Conservation (phyloP, 2,888 invertebrate genomes). For the Pimpla rufipes region DNA sequence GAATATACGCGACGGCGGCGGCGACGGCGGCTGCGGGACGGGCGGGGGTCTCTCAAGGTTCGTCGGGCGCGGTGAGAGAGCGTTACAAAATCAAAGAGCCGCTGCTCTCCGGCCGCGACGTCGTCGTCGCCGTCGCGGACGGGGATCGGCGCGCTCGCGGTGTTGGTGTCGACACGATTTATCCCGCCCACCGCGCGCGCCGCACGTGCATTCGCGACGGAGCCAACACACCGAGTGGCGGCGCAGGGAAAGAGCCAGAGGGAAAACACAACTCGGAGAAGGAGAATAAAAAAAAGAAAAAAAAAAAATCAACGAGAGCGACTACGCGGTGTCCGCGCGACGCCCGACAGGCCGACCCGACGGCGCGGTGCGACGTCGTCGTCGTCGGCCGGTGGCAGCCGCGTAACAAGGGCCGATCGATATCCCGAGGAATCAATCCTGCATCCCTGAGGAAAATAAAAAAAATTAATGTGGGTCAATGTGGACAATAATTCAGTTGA, state of each 20-base stretch:
- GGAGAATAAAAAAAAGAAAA: slow-evolving; percentile 8
- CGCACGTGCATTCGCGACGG: slow-evolving; percentile 44
- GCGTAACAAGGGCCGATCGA: slow-evolving; percentile 27
- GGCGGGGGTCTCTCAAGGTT: slow-evolving; percentile 32
- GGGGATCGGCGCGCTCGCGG: slow-evolving; percentile 14
- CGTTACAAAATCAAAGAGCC: slow-evolving; percentile 50
- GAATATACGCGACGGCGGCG: slow-evolving; percentile 15
- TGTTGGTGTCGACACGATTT: slow-evolving; percentile 47
- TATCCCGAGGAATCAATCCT: slow-evolving; percentile 21
- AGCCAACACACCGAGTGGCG: slow-evolving; percentile 21
- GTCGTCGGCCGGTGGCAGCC: background rate
- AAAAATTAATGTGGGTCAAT: background rate
- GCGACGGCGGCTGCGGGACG: too few species aligned
- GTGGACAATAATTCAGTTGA: too few species aligned
- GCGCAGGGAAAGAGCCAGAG: background rate
- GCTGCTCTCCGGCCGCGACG: slow-evolving; percentile 1
- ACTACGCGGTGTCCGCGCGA: slow-evolving; percentile 11
- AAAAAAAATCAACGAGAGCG: too few species aligned
- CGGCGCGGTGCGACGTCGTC: slow-evolving; percentile 9
- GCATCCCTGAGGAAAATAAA: background rate
- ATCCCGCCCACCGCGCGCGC: slow-evolving; percentile 33
- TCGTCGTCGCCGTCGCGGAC: slow-evolving; percentile 36
- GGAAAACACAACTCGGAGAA: background rate
- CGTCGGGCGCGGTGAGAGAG: slow-evolving; percentile 24
- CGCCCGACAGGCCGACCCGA: slow-evolving; percentile 3